A percentile compares a stretch with the other conserved stretches of the same genome.
Conservation (phyloP, 2,888 invertebrate species). For the Entomobrya multifasciata region DNA sequence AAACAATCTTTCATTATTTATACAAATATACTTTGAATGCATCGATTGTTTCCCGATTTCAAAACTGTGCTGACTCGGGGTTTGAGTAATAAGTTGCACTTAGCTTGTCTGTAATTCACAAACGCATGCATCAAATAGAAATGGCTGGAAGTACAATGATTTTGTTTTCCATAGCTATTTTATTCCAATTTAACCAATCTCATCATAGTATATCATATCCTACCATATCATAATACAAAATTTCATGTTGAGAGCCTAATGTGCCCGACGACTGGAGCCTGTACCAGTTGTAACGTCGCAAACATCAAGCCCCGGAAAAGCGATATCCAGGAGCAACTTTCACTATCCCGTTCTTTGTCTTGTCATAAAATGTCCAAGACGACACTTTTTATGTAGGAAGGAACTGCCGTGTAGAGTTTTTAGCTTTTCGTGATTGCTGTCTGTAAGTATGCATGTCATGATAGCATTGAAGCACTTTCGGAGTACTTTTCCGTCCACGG, state of each 20-base stretch:
- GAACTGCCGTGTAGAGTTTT: conserved; percentile 9
- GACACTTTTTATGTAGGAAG: conserved; percentile 34
- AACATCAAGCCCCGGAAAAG: neutral
- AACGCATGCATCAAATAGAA: too few relatives aligned
- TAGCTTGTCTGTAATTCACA: too few relatives aligned
- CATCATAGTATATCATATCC: too few relatives aligned
- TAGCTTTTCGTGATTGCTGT: conserved; percentile 31
- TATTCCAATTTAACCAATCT: too few relatives aligned
- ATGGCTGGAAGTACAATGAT: too few relatives aligned
- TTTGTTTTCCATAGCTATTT: too few relatives aligned
- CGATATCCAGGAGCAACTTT: too few relatives aligned
- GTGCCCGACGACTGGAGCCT: neutral
- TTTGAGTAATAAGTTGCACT: too few relatives aligned
- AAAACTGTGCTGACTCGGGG: too few relatives aligned
- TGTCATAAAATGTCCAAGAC: conserved; percentile 54
- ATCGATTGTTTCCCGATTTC: too few relatives aligned
- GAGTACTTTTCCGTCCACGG: conserved; percentile 50
- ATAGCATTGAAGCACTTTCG: conserved; percentile 36
- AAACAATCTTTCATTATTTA: too few relatives aligned
- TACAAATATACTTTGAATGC: too few relatives aligned
- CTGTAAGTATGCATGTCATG: neutral
- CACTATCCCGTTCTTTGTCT: conserved; percentile 45
- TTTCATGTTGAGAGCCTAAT: conserved; percentile 29
- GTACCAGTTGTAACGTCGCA: neutral
- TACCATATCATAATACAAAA: neutral